Evolutionary conservation across 2,888 invertebrate genomes (phyloP).

Genomic region (Arenicola marina): DNA sequence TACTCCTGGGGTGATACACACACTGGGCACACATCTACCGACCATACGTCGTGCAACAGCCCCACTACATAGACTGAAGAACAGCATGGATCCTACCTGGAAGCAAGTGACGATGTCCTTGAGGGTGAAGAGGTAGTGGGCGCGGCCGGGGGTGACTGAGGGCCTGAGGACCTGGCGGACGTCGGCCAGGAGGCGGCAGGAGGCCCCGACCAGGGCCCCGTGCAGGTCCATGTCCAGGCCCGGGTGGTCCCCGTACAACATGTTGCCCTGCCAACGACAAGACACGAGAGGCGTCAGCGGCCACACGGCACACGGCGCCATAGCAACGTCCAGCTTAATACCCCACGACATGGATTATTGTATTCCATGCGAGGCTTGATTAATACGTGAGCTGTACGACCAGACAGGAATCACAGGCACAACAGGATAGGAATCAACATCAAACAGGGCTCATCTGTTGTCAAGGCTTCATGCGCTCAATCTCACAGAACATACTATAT

Average conservation of each 20-base stretch:
- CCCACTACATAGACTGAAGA: too few relatives aligned
- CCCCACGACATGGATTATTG: too few relatives aligned
- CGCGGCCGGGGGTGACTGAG: slow-evolving; percentile 54
- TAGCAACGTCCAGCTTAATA: not conserved
- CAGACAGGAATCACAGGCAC: too few relatives aligned
- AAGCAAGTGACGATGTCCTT: slow-evolving; percentile 57
- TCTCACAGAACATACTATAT: too few relatives aligned
- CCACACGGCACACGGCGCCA: not conserved
- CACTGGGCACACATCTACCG: too few relatives aligned
- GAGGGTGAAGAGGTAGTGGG: slow-evolving; percentile 59
- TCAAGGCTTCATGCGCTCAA: too few relatives aligned
- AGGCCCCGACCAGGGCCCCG: slow-evolving; percentile 52
- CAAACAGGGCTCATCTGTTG: too few relatives aligned
- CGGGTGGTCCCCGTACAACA: slow-evolving; percentile 52
- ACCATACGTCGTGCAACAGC: too few relatives aligned
- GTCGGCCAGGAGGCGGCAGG: slow-evolving; percentile 50
- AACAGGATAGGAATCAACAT: too few relatives aligned
- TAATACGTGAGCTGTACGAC: too few relatives aligned
- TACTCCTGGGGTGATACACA: too few relatives aligned
- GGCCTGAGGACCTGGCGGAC: slow-evolving; percentile 54
- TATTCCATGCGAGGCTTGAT: too few relatives aligned
- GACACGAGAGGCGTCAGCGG: not conserved
- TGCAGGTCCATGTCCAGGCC: slow-evolving; percentile 56
- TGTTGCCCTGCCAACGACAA: slow-evolving; percentile 45
- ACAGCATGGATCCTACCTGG: slow-evolving; percentile 47